Evolutionary conservation across 2,797 vertebrate species (phyloP), one percentile per base, ranked within the genome.

Genomic region (Chanos chanos): DNA sequence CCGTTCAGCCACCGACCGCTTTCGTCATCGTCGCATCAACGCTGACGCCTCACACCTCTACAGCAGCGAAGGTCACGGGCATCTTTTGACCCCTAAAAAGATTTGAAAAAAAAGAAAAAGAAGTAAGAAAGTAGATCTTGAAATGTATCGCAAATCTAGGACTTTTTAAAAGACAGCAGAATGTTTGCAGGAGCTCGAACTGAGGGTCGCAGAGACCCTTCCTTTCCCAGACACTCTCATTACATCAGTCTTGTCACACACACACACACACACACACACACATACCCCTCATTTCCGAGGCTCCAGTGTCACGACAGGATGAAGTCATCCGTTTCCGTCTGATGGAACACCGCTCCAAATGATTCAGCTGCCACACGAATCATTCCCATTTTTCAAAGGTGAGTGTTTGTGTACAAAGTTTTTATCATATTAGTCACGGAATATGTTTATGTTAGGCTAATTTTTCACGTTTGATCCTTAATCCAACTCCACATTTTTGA

Each of bases 271-370:
- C 30, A 36, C 8, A 52, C 13, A 59, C 16, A 28, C 24, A 30
- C 40, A 70, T 22, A 53, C 10, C 18, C 2, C 24, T 71, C 1
- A 62, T 62, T 52, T 53, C 9, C 16, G 0, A 57, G 45, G 39
- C 47, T 66, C 51, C 39, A 53, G 40, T 33, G 39, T 21, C 51
- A 61, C 25, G 41, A 44, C 15, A 7, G 19, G 44, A 39, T 65
- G 50, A 55, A 8, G 48, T 33, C 59, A 47, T 30, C 37, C 51
- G 56, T 28, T 61, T 50, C 7, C 5, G 15, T 30, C 9, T 1
- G n/a, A 7, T 21, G 47, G 40, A 54, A 50, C 39, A 34, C 22
- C 49, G 21, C 12, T 49, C 34, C 21, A 9, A 18, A 18, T 49
- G 15, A 9, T 28, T 49, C 12, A 19, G 31, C 13, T 49, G 9